phyloP scores from a whole-genome alignment of 2,888 invertebrate species.

The Andrena dorsata region DNA sequence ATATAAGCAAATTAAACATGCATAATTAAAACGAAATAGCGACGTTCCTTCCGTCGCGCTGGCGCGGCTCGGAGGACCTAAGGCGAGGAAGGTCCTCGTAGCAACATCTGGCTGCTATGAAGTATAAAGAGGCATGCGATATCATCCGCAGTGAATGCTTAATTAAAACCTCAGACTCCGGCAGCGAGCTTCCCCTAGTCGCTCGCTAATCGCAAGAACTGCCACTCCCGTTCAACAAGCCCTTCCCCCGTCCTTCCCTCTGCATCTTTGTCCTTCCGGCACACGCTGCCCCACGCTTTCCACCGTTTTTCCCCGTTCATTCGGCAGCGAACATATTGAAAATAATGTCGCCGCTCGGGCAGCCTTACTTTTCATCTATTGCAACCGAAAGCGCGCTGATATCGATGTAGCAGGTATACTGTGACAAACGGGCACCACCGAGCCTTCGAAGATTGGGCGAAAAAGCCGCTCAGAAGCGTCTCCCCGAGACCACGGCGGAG shows the following conservation, averaged over 20 bases:
- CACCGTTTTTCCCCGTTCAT: conserved; percentile 4
- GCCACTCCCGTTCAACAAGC: conserved; percentile 60
- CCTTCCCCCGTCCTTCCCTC: conserved; percentile 54
- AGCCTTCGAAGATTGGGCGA: neutral
- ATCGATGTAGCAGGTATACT: too few species aligned
- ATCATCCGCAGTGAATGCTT: conserved; percentile 84
- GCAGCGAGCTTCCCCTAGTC: conserved; percentile 69
- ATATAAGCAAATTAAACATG: conserved; percentile 83
- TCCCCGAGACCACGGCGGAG: conserved; percentile 28
- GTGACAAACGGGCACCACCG: neutral
- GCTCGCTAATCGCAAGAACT: conserved; percentile 75
- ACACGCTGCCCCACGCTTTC: conserved; percentile 9
- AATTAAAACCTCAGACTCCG: conserved; percentile 85
- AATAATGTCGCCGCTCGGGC: neutral
- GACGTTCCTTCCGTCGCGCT: conserved; percentile 73
- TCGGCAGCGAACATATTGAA: conserved; percentile 11
- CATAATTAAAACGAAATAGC: conserved; percentile 83
- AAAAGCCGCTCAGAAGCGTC: conserved; percentile 25
- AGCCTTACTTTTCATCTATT: neutral
- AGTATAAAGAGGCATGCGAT: conserved; percentile 86
- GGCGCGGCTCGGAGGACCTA: conserved; percentile 66
- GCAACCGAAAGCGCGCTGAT: neutral
- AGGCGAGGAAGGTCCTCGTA: conserved; percentile 73
- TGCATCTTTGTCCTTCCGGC: conserved; percentile 29
- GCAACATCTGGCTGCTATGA: conserved; percentile 87